Percentiles rank a stretch among this genome's conserved stretches.
These are phyloP conservation scores for Cybosia mesomella DNA, from an alignment of 2,888 invertebrate species.

Conservation along the genomic window DNA sequence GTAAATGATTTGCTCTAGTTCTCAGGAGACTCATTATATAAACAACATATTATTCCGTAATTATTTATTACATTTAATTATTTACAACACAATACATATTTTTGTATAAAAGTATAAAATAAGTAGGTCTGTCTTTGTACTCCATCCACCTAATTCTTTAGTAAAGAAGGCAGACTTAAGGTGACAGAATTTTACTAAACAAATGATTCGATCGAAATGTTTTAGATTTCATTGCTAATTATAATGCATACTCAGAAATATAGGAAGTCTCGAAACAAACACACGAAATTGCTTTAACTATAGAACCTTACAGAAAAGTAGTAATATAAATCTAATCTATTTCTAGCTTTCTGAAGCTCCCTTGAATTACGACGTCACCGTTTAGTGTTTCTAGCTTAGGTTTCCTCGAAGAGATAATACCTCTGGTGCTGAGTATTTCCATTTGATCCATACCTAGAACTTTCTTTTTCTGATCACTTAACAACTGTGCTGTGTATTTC, in stretches of 20 bases:
- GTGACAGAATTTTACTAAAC: conserved; percentile 14
- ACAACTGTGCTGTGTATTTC: conserved; percentile 88
- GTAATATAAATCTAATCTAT: conserved; percentile 83
- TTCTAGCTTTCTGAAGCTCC: conserved; percentile 90
- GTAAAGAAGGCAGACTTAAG: neutral
- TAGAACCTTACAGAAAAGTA: neutral
- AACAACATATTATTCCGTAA: conserved; percentile 2
- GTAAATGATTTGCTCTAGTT: conserved; percentile 6
- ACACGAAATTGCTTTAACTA: conserved; percentile 21
- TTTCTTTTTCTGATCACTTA: conserved; percentile 87
- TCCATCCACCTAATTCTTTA: conserved; percentile 19
- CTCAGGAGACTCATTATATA: neutral
- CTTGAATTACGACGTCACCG: conserved; percentile 77
- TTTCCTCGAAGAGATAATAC: conserved; percentile 74
- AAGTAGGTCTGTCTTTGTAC: conserved; percentile 12
- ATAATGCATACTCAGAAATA: conserved; percentile 17
- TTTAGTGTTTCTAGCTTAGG: conserved; percentile 62
- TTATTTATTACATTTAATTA: neutral
- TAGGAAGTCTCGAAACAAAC: conserved; percentile 2
- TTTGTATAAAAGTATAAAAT: conserved; percentile 18
- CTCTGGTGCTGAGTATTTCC: conserved; percentile 88
- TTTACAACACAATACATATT: conserved; percentile 9
- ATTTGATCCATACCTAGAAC: conserved; percentile 89
- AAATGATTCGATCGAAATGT: conserved; percentile 8
- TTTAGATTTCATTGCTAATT: conserved; percentile 33